Conservation (phyloP, 2,113 vertebrate species). For the Proterorhinus semilunaris region DNA sequence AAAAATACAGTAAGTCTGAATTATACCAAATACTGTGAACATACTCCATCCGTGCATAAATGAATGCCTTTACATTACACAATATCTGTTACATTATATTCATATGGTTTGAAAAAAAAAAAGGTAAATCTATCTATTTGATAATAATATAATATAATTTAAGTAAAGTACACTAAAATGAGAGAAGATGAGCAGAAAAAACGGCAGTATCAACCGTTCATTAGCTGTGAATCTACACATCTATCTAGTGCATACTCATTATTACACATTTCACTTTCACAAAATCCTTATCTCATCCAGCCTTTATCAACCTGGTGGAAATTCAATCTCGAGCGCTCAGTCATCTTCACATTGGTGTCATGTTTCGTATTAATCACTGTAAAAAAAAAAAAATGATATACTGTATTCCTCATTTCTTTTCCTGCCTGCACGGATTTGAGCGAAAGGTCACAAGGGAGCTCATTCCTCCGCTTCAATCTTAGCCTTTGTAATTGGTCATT, state of each 20-base stretch:
- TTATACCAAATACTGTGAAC: too few species aligned
- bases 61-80: too few species aligned
- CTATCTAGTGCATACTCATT: not conserved
- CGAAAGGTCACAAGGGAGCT: slow-evolving; percentile 28
- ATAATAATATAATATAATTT: too few species aligned
- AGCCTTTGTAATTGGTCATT: slow-evolving; percentile 8
- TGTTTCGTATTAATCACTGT: slow-evolving; percentile 11
- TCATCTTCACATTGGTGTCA: slow-evolving; percentile 9
- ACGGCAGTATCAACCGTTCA: not conserved
- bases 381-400: too few species aligned
- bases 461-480: slow-evolving; percentile 22
- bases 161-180: too few species aligned
- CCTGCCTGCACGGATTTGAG: slow-evolving; percentile 15
- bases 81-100: too few species aligned
- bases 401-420: slow-evolving; percentile 11
- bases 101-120: too few species aligned
- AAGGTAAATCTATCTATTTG: too few species aligned
- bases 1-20: too few species aligned
- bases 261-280: slow-evolving; percentile 24
- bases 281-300: slow-evolving; percentile 18
- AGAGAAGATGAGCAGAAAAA: too few species aligned
- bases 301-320: slow-evolving; percentile 43
- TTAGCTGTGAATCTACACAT: not conserved
- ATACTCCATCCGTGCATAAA: too few species aligned
- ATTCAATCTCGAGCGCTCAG: slow-evolving; percentile 23